Conservation (phyloP, 1,140 invertebrate genomes). For the Centruroides vittatus region DNA sequence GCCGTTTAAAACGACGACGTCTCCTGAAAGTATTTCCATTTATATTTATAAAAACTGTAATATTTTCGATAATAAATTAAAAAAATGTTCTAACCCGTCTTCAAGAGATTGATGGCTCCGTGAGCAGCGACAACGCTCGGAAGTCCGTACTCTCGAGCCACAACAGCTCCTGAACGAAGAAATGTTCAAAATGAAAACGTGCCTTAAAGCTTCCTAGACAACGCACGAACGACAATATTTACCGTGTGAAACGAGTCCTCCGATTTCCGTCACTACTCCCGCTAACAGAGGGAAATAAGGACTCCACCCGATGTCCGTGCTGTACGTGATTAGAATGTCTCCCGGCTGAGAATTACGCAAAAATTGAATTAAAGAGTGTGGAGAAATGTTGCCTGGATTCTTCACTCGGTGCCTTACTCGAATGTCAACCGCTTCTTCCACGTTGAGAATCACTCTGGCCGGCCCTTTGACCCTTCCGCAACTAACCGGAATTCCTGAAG, state of each 20-base stretch:
- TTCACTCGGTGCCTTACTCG: too few relatives aligned
- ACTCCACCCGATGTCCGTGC: constrained; percentile 77
- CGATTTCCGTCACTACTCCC: constrained; percentile 69
- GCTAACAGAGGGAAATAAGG: constrained; percentile 67
- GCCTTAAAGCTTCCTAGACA: background rate
- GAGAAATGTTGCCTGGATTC: too few relatives aligned
- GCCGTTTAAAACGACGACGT: constrained; percentile 20
- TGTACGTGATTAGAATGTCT: constrained; percentile 61
- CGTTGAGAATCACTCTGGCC: constrained; percentile 46
- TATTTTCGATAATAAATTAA: too few relatives aligned
- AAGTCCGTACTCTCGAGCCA: constrained; percentile 72
- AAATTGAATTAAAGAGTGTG: too few relatives aligned
- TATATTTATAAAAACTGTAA: too few relatives aligned
- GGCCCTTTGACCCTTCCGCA: constrained; percentile 45
- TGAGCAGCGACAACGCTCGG: constrained; percentile 63
- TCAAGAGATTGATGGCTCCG: constrained; percentile 48
- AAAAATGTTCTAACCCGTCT: constrained; percentile 41
- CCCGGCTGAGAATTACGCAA: constrained; percentile 26
- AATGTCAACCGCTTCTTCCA: constrained; percentile 29
- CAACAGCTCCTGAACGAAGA: constrained; percentile 53
- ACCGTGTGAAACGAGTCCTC: constrained; percentile 70
- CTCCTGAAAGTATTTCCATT: constrained; percentile 9
- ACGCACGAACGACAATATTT: constrained; percentile 4
- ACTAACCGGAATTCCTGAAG: constrained; percentile 55
- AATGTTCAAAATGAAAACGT: too few relatives aligned